Base-by-base conservation (phyloP, 2,888 invertebrate species). In the Xanthorhoe spadicearia region DNA sequence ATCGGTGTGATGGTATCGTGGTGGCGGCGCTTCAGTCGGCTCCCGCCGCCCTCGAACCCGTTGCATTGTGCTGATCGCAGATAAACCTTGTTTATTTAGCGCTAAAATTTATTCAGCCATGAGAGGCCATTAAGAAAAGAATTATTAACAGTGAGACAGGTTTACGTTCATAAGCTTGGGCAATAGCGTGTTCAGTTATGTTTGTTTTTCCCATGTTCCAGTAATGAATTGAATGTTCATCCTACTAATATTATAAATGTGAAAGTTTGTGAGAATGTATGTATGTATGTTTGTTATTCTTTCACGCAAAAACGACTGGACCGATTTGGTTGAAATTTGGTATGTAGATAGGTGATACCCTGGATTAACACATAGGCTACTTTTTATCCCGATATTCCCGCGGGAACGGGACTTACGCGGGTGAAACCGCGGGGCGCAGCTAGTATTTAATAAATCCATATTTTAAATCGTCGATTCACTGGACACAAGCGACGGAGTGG, bases 81-180 rank as follows among this genome's bases (percentile, higher is more conserved):
- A 93, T 93, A 93, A 88, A 82, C 76, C 87, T 87, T 88, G 92
- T 91, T 90, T 92, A 91, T 92, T 92, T 90, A 91, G 83, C 87
- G 87, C 89, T 88, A 84, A 90, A 90, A 88, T 89, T 82, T 88
- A 91, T 89, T 88, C 90, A 87, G 82, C 82, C 86, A 85, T 84
- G 83, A 85, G 86, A 85, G 80, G 80, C 87, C 84, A 90, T 92
- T 90, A 92, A 86, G 84, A 82, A 84, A 82, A 82, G 84, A 88
- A 87, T 86, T 88, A 90, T 89, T 86, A 90, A 86, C 84, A 83
- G 80, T 79, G 76, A 77, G 85, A 87, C 87, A 85, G 83, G 87
- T 90, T 89, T 87, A 84, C 81, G 82, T 83, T 85, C 85, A 85
- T 88, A 87, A 86, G 81, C 84, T 79, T 80, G 69, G 78, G 79